Evolutionary conservation across 2,113 vertebrate species (phyloP).

Genomic region (Epinephelus cyanopodus): DNA sequence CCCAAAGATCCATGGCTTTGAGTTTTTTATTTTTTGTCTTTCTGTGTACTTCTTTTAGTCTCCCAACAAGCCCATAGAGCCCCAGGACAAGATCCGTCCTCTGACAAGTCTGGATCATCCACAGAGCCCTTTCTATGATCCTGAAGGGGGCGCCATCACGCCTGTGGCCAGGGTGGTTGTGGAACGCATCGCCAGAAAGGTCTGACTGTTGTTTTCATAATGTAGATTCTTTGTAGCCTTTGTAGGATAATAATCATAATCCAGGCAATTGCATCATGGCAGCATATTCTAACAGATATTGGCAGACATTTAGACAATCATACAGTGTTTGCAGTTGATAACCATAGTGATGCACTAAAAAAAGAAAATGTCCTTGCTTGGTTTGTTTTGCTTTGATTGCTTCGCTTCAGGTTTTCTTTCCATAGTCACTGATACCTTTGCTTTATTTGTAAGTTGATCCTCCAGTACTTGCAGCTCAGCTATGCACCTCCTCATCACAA

Average conservation of each 20-base stretch:
- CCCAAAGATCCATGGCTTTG: slow-evolving; percentile 21
- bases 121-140: slow-evolving; percentile 98
- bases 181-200: slow-evolving; percentile 98
- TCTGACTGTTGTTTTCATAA: slow-evolving; percentile 69
- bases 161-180: slow-evolving; percentile 94
- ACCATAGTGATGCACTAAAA: neutral
- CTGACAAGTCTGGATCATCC: slow-evolving; percentile 97
- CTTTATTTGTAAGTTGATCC: neutral
- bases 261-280: neutral
- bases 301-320: neutral
- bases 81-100: slow-evolving; percentile 96
- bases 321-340: neutral
- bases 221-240: neutral
- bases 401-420: neutral
- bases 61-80: slow-evolving; percentile 91
- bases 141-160: slow-evolving; percentile 96
- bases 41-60: slow-evolving; percentile 84
- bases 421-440: neutral
- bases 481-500: neutral
- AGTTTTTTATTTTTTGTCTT: neutral
- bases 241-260: neutral
- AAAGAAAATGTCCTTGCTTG: neutral
- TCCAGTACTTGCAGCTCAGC: neutral
- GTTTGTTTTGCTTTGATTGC: neutral
- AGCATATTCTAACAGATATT: neutral